Base-by-base conservation (phyloP, 2,113 vertebrate genomes). In the Perccottus glenii region DNA sequence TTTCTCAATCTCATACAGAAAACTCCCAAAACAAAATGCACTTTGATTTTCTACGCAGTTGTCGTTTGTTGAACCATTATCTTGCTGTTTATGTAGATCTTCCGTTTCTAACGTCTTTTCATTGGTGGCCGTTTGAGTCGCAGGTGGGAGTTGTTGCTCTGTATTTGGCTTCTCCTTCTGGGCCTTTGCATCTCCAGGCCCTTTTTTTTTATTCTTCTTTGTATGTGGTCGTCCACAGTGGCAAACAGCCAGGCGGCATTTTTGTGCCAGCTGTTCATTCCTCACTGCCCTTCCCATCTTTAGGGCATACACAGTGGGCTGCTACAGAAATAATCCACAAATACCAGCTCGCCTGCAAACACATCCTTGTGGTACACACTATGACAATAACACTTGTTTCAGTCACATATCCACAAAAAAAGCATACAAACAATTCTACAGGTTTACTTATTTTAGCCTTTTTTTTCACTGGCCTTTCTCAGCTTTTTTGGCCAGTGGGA, bases 251-350 rank as follows among this genome's bases (percentile, higher is more conserved):
- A 55, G 46, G 58, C 61, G 40, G 57, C 71, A 78, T 76, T 84
- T 71, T 40, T 27, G n/a, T 64, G 11, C 55, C 87, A 87, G 81
- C 77, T 85, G 81, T 82, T 67, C 64, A 36, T 65, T 51, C 66
- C 48, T 67, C 32, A 11, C 65, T 62, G 51, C 64, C 59, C 51
- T 64, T 43, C 50, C 32, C 14, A 33, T 59, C 55, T 67, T 43
- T 61, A 40, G 33, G 32, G 12, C 36, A 32, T 53, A 3, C 40
- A 64, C 52, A 9, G 10, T 11, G 16, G 5, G 5, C 16, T 49
- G 19, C 64, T 33, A 42, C 58, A 67, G 76, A 77, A 62, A 65
- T 64, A 47, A 10, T 52, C 35, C 45, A 40, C 10, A 65, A 62
- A 47, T 65, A 65, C 63, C 52, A 56, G 9, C 9, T 6, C 49